Percentiles rank a stretch among this genome's conserved stretches.
These are phyloP conservation scores for Epinotia nisella DNA, from an alignment of 2,888 invertebrate genomes.

Conservation along the genomic window DNA sequence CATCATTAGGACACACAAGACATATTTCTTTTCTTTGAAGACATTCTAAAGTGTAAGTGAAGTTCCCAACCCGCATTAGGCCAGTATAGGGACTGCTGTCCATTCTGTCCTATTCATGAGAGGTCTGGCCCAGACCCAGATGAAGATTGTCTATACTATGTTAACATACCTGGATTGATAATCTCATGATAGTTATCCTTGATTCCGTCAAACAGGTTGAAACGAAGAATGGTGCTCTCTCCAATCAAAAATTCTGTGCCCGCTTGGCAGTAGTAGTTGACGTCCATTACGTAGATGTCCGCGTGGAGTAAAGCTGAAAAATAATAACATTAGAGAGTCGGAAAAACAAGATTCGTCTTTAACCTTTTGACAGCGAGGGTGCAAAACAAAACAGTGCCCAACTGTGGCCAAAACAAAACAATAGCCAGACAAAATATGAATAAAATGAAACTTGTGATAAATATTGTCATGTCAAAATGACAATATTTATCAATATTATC, in stretches of 20 bases:
- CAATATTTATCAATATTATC: no score
- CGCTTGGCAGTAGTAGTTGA: constrained; percentile 67
- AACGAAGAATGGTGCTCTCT: constrained; percentile 67
- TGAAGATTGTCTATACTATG: not conserved
- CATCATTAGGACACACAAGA: not conserved
- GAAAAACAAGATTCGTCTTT: no score
- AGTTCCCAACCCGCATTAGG: no score
- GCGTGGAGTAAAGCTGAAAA: constrained; percentile 60
- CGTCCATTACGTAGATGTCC: constrained; percentile 71
- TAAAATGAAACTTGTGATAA: no score
- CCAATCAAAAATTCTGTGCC: constrained; percentile 60
- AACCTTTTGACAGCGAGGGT: no score
- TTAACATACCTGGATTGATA: constrained; percentile 69
- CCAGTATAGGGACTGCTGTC: no score
- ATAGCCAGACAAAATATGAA: no score
- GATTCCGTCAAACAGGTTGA: constrained; percentile 67
- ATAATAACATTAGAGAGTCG: not conserved
- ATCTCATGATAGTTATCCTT: constrained; percentile 64
- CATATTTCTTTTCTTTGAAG: constrained; percentile 20
- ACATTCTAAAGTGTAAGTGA: no score
- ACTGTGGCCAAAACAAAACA: no score
- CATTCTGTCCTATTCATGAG: not conserved
- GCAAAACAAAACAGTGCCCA: no score
- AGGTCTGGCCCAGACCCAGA: not conserved
- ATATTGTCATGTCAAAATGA: no score